Evolutionary conservation across 1,140 invertebrate species (phyloP).

Genomic region (Pseudomyrmex pallidus): DNA sequence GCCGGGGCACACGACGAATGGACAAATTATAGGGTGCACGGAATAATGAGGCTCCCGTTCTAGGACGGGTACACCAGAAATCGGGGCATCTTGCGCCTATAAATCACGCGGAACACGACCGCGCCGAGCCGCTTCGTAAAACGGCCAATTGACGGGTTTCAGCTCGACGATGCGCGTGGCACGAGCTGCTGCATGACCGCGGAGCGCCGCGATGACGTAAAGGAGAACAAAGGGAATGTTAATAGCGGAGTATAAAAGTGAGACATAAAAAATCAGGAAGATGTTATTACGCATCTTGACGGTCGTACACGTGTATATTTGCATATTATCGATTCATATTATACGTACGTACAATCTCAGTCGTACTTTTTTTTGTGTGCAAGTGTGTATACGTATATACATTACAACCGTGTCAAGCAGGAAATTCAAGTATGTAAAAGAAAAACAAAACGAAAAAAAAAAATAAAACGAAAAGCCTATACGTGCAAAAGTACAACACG

Average conservation of each 20-base stretch:
- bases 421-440: conserved; percentile 13
- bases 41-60: conserved; percentile 85
- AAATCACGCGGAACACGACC: conserved; percentile 79
- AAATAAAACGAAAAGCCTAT: background rate
- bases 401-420: background rate
- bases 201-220: background rate
- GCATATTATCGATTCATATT: background rate
- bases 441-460: background rate
- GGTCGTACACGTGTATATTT: background rate
- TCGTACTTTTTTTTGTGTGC: background rate
- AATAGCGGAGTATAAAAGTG: background rate
- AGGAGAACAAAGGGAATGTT: conserved; percentile 14
- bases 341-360: background rate
- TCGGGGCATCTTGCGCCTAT: conserved; percentile 80
- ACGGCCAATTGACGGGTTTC: conserved; percentile 75
- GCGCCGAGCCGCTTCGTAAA: conserved; percentile 71
- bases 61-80: conserved; percentile 77
- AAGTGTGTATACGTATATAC: conserved; percentile 28
- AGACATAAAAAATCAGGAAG: background rate
- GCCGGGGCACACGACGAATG: conserved; percentile 81
- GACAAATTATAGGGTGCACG: conserved; percentile 84
- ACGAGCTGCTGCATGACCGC: conserved; percentile 43
- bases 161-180: conserved; percentile 61
- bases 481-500: conserved; percentile 4
- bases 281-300: background rate